Base-by-base conservation (phyloP, 2,113 vertebrate species). In the Calyptomena viridis region DNA sequence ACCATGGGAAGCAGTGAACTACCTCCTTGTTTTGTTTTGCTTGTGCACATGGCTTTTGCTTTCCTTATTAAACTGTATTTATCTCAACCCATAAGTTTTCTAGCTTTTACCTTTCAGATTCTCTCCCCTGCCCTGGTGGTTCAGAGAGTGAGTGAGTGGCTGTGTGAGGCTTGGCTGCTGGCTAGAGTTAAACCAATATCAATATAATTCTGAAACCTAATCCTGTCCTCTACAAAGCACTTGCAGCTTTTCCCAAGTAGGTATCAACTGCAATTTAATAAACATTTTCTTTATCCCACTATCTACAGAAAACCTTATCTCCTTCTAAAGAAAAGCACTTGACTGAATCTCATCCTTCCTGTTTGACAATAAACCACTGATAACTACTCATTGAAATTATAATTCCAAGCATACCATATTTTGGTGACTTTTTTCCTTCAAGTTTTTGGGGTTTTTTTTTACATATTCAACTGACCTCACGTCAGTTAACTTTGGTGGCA, bases 291-390 rank as follows among this genome's bases (percentile, higher is more conserved):
- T 44, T 85, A 31, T 64, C 13, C 35, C 8, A 14, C 39, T 73
- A 44, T 84, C 52, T 64, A 72, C 35, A 87, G 35, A 60, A 93
- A 84, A 91, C 12, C 13, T 84, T 89, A 84, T 84, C 68, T 56
- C 44, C 53, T 89, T 92, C 44, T 53, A 69, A 40, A 74, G 73
- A 83, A 91, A 79, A 76, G 12, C 67, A 58, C 18, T 77, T 93
- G 79, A 93, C 67, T 90, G 71, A 90, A 90, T 80, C 44, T 44
- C 78, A 93, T 94, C 18, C 79, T 76, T 96, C 56, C 73, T 69
- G 9, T 92, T 79, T 73, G 78, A 91, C 78, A 85, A 46, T 60
- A 28, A 85, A 39, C 7, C 12, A 69, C 37, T 37, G 82, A 87
- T 79, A 93, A 75, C 22, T 47, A 60, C 27, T 78, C 21, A 68